These are phyloP conservation scores for Cenopis cana DNA, from an alignment of 2,888 invertebrate genomes.

Conservation along the genomic window DNA sequence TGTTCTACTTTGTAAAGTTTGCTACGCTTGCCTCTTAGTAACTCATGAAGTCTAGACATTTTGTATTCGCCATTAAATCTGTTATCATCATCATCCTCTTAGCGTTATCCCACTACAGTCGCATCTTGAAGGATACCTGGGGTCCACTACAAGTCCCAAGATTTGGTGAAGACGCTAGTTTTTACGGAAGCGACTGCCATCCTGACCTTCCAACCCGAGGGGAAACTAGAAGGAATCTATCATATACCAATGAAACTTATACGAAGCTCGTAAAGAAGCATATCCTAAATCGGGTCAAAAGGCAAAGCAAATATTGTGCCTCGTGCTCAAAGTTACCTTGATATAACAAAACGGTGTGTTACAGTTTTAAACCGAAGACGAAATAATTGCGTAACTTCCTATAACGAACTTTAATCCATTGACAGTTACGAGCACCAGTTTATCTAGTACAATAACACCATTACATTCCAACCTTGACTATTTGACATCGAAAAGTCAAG, in stretches of 20 bases:
- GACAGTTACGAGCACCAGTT: constrained; percentile 27
- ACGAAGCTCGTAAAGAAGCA: constrained; percentile 7
- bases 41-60: neutral
- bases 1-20: neutral
- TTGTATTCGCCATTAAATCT: too few relatives aligned
- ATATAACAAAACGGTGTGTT: constrained; percentile 39
- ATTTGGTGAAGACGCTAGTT: too few relatives aligned
- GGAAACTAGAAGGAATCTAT: too few relatives aligned
- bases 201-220: too few relatives aligned
- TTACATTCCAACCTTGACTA: constrained; percentile 64
- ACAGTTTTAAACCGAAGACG: constrained; percentile 40
- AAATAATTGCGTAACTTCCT: constrained; percentile 43
- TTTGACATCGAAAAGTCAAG: constrained; percentile 71
- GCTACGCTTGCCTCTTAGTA: neutral
- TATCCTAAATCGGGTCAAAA: constrained; percentile 31
- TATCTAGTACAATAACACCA: constrained; percentile 59
- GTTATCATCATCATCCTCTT: too few relatives aligned
- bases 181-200: too few relatives aligned
- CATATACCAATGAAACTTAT: neutral
- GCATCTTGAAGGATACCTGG: too few relatives aligned
- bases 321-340: constrained; percentile 33
- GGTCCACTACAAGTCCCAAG: too few relatives aligned
- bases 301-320: constrained; percentile 17
- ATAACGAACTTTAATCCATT: constrained; percentile 40
- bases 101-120: too few relatives aligned